Conservation (phyloP, 2,113 vertebrate genomes). For the Cochlearius cochlearius region DNA sequence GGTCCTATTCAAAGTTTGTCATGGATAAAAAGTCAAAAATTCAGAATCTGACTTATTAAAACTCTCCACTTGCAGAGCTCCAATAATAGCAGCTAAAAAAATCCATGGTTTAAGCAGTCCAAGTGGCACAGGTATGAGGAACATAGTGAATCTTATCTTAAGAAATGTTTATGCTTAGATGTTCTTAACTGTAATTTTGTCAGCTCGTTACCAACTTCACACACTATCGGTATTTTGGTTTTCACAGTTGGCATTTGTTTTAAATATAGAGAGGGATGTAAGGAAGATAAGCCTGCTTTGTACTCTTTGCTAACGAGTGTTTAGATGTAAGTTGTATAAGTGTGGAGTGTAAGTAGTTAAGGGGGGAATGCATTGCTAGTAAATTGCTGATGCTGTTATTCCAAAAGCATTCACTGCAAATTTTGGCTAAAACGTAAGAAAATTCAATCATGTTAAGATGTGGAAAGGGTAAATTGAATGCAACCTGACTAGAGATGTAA, state of each 20-base stretch:
- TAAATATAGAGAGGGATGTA: background rate
- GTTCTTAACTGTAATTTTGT: background rate
- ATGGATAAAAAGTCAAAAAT: background rate
- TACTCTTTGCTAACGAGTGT: background rate
- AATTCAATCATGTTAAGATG: background rate
- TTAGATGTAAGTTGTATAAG: background rate
- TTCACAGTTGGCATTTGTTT: constrained; percentile 19
- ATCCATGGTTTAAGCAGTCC: background rate
- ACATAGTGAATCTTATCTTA: background rate
- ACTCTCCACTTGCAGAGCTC: background rate
- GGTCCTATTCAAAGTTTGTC: background rate
- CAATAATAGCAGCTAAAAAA: background rate
- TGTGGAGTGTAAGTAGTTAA: background rate
- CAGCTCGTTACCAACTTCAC: background rate
- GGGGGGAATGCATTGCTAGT: background rate
- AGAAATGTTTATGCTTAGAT: background rate
- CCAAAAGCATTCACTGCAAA: background rate
- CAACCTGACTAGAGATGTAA: background rate
- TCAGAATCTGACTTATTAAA: background rate
- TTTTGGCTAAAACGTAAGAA: background rate
- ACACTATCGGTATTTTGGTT: background rate
- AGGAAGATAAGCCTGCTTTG: background rate
- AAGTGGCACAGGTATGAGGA: background rate
- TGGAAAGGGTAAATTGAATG: background rate
- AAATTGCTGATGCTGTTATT: background rate